Base-by-base conservation (phyloP, 1,140 invertebrate species). In the Lutraria rhynchaena region DNA sequence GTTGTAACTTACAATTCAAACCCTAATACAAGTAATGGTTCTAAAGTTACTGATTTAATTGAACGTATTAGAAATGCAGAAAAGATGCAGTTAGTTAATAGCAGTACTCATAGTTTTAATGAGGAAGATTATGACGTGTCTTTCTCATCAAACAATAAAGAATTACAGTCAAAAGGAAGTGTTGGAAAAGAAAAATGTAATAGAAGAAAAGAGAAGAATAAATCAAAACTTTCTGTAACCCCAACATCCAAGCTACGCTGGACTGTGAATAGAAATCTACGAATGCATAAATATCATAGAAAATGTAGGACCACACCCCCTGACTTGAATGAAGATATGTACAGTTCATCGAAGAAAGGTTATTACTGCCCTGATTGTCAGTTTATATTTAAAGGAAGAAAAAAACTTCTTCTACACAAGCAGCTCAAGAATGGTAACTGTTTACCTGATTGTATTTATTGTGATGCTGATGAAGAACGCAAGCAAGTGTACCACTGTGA, bases 391-490 rank as follows among this genome's bases (percentile, higher is more conserved):
- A n/a, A n/a, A n/a, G 33, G 60, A 27, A 70, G 60, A 51, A 80
- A 60, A 13, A 80, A 70, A 29, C 41, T 70, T 13, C n/a, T 55
- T 19, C 35, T 70, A 0, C 76, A 80, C 29, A 80, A 80, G 49
- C 46, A 24, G 29, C 24, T 80, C 9, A 80, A 80, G 33, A 49
- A 19, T n/a, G 76, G 76, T 1, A 33, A 33, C 24, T 80, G 76
- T 44, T 53, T 67, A 44, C 51, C 63, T 17, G 76, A 80, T 19
- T 80, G 76, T 70, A 80, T 80, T 46, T 80, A 69, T 31, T 80
- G 76, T 80, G 76, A 80, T 60, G 73, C 73, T 44, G 61, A 80
- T 51, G 49, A 73, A 5, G 51, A 80, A 15, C 46, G 41, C 7
- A 77, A 77, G 33, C 63, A 80, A 11, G 46, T 80, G 15, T 80